Evolutionary conservation across 2,888 invertebrate species (phyloP).

Genomic region (Polydrusus tereticollis): DNA sequence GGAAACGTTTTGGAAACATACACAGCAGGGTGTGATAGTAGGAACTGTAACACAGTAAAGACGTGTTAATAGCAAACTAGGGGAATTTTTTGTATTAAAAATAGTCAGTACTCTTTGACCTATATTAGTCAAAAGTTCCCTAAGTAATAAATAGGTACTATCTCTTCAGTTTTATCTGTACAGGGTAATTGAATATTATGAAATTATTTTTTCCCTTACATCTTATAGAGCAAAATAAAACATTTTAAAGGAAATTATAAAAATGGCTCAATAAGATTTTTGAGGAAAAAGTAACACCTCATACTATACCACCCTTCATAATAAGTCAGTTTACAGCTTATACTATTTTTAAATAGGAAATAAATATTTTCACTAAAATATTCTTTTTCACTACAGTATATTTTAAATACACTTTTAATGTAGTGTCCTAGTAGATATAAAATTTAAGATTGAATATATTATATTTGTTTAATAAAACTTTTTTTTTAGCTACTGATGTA

Average conservation of each 20-base stretch:
- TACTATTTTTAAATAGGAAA: constrained; percentile 56
- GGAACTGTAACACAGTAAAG: neutral
- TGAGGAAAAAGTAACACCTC: neutral
- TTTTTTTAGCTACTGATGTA: constrained; percentile 53
- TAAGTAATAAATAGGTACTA: constrained; percentile 61
- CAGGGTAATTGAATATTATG: constrained; percentile 47
- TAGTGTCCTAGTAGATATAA: constrained; percentile 61
- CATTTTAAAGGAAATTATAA: neutral
- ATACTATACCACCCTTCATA: constrained; percentile 14
- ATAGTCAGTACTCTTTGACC: constrained; percentile 24
- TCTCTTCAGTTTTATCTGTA: constrained; percentile 51
- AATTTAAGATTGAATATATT: constrained; percentile 61
- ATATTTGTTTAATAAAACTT: constrained; percentile 47
- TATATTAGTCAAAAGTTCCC: constrained; percentile 57
- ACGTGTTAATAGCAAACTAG: neutral
- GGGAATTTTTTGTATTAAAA: constrained; percentile 7
- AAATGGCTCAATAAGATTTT: neutral
- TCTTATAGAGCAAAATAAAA: neutral
- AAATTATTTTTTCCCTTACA: constrained; percentile 3
- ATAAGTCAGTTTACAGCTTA: constrained; percentile 57
- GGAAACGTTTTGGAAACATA: too few relatives aligned
- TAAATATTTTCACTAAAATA: constrained; percentile 58
- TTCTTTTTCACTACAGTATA: constrained; percentile 60
- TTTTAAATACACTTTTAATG: constrained; percentile 60
- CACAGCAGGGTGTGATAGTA: too few relatives aligned